Percentiles rank a stretch among this genome's conserved stretches.
phyloP scores from a whole-genome alignment of 2,888 invertebrate genomes.

The Pelosia muscerda region DNA sequence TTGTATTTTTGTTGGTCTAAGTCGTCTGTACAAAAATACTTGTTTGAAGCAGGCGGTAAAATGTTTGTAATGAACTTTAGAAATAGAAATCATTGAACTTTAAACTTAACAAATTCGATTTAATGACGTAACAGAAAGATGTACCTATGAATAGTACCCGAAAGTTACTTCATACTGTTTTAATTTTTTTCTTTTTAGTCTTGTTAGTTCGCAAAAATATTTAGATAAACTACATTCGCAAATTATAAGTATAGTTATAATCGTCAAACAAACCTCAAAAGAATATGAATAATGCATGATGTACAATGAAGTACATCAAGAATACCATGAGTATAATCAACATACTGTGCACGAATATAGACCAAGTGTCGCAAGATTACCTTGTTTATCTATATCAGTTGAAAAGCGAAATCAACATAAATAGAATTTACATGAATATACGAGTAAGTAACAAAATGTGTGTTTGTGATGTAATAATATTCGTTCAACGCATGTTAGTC shows the following conservation, averaged over 20 bases:
- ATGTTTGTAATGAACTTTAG: not conserved
- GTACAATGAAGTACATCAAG: conserved; percentile 5
- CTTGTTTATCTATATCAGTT: conserved; percentile 1
- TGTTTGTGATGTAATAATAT: conserved; percentile 47
- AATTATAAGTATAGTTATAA: not conserved
- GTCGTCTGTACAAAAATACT: not conserved
- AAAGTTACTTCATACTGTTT: no score
- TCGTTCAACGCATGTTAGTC: conserved; percentile 45
- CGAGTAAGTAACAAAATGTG: conserved; percentile 57
- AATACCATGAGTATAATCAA: not conserved
- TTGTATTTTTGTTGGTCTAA: conserved; percentile 1
- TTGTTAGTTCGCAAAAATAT: no score
- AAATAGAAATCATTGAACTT: not conserved
- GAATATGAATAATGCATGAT: not conserved
- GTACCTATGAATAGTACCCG: not conserved
- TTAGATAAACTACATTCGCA: no score
- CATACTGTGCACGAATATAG: not conserved
- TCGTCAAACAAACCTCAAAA: not conserved
- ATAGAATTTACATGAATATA: conserved; percentile 45
- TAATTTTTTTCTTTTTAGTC: no score
- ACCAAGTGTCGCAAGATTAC: not conserved
- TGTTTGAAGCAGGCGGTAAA: not conserved
- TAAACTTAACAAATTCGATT: not conserved
- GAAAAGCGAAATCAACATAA: conserved; percentile 56
- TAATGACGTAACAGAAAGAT: no score